phyloP scores from a whole-genome alignment of 2,797 vertebrate genomes.

The Apogon talboti region DNA sequence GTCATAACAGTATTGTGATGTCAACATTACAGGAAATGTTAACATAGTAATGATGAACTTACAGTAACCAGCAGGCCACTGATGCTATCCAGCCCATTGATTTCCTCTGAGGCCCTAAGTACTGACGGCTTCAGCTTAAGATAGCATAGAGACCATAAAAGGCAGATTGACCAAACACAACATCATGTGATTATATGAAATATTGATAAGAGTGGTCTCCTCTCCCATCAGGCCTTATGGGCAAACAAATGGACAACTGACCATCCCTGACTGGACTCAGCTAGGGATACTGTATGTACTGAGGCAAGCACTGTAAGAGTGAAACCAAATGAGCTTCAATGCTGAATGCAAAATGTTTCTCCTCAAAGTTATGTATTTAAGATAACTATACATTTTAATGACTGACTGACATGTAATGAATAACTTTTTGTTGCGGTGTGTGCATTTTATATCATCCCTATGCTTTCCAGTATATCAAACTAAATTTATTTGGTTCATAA shows the following conservation, averaged over 20 bases:
- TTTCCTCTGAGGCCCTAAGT: conserved; percentile 78
- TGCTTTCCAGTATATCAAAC: conserved; percentile 2
- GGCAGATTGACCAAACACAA: conserved; percentile 78
- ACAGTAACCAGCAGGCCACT: conserved; percentile 78
- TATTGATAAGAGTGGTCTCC: conserved; percentile 81
- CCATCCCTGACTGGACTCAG: conserved; percentile 54
- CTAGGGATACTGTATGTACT: conserved; percentile 44
- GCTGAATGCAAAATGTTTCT: conserved; percentile 30
- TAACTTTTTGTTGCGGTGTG: too few relatives aligned
- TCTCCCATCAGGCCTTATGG: conserved; percentile 72
- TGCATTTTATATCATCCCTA: background rate
- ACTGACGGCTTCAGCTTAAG: conserved; percentile 78
- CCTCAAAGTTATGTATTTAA: background rate
- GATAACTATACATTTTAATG: background rate
- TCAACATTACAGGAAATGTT: conserved; percentile 82
- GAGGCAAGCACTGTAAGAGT: conserved; percentile 28
- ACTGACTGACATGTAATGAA: too few relatives aligned
- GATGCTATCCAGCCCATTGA: conserved; percentile 80
- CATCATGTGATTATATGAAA: conserved; percentile 80
- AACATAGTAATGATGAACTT: conserved; percentile 77
- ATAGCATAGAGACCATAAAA: conserved; percentile 76
- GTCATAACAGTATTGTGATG: conserved; percentile 76
- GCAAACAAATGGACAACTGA: conserved; percentile 75
- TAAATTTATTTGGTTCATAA: background rate
- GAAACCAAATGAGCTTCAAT: background rate